Base-by-base conservation (phyloP, 2,113 vertebrate genomes). In the Microcebus lehilahytsara region DNA sequence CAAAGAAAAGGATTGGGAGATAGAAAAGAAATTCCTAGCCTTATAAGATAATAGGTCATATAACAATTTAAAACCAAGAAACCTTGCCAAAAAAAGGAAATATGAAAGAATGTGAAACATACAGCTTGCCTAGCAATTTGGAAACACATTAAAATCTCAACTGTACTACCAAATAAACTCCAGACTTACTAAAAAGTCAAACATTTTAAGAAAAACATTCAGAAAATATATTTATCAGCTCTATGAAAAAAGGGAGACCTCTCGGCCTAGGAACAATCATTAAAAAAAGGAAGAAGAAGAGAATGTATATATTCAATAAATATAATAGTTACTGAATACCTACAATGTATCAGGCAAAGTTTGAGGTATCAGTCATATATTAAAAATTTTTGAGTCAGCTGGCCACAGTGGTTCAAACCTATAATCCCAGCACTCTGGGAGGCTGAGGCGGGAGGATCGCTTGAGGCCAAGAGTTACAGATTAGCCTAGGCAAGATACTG, bases 181-280 rank as follows among this genome's bases (percentile, higher is more conserved):
- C 69, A 69, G 1, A 49, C 46, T n/a, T 64, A 96, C 66, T 10
- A 56, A 49, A 74, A 92, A 89, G 72, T 74, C 58, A 60, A 69
- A 67, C 34, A 74, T 51, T 93, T 88, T 91, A 91, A 72, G 53
- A 77, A 87, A 77, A 71, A 40, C 9, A 84, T 96, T 25, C 60
- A 80, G 40, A 86, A 80, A 91, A 94, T 72, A 58, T 49, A 93
- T 46, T 90, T 85, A 74, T 58, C 56, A 88, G 69, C 46, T 88
- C 20, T 85, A 49, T 56, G 74, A 49, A 92, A 91, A 90, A 67
- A 84, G 13, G 14, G 19, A 4, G 74, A 30, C 22, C 9, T 51
- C 49, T 89, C 17, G 64, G 60, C 22, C 88, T 75, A 93, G 86
- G 51, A 89, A 51, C 49, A 80, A 89, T 95, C 30, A 56, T 32